A percentile compares a stretch with the other conserved stretches of the same genome.
phyloP scores from a whole-genome alignment of 1,140 invertebrate genomes.

The Bombus soroeensis region DNA sequence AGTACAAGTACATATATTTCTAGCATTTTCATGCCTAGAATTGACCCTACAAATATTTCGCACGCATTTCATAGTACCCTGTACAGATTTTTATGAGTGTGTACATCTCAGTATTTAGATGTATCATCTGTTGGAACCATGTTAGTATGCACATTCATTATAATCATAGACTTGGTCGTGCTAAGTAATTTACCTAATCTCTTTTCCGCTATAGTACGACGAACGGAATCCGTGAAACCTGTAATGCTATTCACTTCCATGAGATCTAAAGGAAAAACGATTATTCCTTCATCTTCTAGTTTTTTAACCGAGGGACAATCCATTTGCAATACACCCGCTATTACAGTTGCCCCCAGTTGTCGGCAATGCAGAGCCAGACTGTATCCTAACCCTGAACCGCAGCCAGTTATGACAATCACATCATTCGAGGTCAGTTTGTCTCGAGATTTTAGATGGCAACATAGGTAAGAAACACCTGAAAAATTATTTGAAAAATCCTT shows the following conservation, averaged over 20 bases:
- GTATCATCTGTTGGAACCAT: not conserved
- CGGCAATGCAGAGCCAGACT: constrained; percentile 86
- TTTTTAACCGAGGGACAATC: constrained; percentile 81
- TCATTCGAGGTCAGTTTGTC: constrained; percentile 67
- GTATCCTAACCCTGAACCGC: constrained; percentile 92
- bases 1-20: too few relatives aligned
- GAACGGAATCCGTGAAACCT: constrained; percentile 79
- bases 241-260: constrained; percentile 85
- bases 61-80: too few relatives aligned
- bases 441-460: constrained; percentile 9
- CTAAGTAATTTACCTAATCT: constrained; percentile 82
- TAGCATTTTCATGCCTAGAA: too few relatives aligned
- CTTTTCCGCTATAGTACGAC: constrained; percentile 76
- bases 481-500: not conserved
- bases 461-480: constrained; percentile 46
- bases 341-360: constrained; percentile 85
- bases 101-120: not conserved
- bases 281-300: constrained; percentile 77
- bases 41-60: too few relatives aligned
- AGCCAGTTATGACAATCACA: constrained; percentile 90
- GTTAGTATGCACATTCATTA: not conserved
- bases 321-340: constrained; percentile 88
- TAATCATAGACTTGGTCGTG: not conserved
- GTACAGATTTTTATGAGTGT: not conserved
- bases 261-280: constrained; percentile 86